These are phyloP conservation scores for Drosophila novamexicana DNA, from an alignment of 1,140 invertebrate genomes.

Conservation along the genomic window DNA sequence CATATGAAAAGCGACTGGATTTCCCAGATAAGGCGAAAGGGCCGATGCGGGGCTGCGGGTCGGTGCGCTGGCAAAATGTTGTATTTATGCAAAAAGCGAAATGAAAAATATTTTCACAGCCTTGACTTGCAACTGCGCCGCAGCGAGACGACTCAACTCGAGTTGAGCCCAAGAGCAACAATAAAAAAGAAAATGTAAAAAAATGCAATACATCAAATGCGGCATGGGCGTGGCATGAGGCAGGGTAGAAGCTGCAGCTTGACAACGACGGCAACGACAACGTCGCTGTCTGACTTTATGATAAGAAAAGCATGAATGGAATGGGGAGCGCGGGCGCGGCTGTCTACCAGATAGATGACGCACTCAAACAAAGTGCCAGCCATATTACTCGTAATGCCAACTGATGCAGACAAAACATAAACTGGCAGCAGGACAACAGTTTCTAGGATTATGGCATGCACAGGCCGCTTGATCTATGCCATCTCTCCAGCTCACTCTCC, in stretches of 20 bases:
- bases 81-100: constrained; percentile 79
- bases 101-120: constrained; percentile 79
- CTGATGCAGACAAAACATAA: constrained; percentile 20
- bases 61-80: constrained; percentile 58
- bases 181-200: constrained; percentile 35
- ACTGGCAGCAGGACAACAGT: background rate
- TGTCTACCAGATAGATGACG: constrained; percentile 62
- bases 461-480: background rate
- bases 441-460: background rate
- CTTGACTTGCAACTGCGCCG: constrained; percentile 73
- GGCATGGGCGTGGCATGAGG: constrained; percentile 10
- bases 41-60: constrained; percentile 6
- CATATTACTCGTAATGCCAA: constrained; percentile 20
- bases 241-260: background rate
- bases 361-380: constrained; percentile 36
- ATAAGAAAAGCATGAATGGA: constrained; percentile 60
- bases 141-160: constrained; percentile 26
- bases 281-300: constrained; percentile 65
- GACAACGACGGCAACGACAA: constrained; percentile 29
- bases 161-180: constrained; percentile 35
- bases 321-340: background rate
- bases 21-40: constrained; percentile 30
- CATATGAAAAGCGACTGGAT: constrained; percentile 70
- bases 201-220: constrained; percentile 78
- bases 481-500: too few species aligned